phyloP scores from a whole-genome alignment of 2,888 invertebrate genomes.

The Nasonovia ribisnigri region DNA sequence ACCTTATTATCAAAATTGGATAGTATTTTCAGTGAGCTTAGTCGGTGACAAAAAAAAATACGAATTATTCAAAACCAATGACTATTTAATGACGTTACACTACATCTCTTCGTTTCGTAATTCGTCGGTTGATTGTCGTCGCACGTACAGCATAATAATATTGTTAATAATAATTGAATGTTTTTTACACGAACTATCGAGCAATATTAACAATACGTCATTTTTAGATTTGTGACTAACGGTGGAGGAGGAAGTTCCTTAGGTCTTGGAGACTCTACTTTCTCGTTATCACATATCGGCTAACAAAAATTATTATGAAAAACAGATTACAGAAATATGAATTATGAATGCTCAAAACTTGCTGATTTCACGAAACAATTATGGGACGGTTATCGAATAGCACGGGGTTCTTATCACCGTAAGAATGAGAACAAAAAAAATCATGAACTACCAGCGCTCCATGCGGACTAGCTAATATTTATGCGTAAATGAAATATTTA shows the following conservation, averaged over 20 bases:
- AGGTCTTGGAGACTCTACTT: not conserved
- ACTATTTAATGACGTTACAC: constrained; percentile 3
- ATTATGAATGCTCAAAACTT: not conserved
- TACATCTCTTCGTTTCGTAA: not conserved
- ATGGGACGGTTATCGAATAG: no score
- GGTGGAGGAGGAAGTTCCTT: not conserved
- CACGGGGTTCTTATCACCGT: not conserved
- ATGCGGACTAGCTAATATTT: not conserved
- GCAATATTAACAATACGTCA: not conserved
- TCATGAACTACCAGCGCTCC: not conserved
- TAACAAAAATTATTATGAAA: no score
- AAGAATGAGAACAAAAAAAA: not conserved
- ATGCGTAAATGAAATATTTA: no score
- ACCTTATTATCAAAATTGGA: not conserved
- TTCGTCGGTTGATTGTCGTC: not conserved
- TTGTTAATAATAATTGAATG: not conserved
- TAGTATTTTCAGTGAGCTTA: not conserved
- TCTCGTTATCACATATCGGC: not conserved
- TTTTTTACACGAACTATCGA: not conserved
- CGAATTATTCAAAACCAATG: not conserved
- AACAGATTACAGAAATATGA: no score
- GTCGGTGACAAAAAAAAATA: not conserved
- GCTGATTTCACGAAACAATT: not conserved
- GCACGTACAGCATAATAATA: not conserved
- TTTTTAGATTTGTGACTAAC: not conserved